phyloP scores from a whole-genome alignment of 2,113 vertebrate species.

The Trematomus loennbergii region DNA sequence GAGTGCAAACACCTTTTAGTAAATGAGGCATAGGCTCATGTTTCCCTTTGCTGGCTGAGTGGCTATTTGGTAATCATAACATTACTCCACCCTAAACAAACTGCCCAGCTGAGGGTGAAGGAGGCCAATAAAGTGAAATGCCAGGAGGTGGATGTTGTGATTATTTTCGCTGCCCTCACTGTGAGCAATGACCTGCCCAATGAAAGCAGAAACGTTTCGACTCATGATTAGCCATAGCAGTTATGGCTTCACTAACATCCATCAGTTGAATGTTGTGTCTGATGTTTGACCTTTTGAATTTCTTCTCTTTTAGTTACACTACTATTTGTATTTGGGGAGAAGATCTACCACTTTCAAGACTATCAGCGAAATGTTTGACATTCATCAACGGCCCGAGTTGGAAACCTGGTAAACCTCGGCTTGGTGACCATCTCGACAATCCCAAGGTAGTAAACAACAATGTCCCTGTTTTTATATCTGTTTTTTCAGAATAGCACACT shows the following conservation, averaged over 20 bases:
- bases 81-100: constrained; percentile 79
- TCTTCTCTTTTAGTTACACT: constrained; percentile 83
- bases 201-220: constrained; percentile 56
- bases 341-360: constrained; percentile 84
- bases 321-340: constrained; percentile 87
- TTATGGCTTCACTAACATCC: constrained; percentile 23
- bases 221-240: constrained; percentile 37
- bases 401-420: constrained; percentile 90
- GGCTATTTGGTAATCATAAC: constrained; percentile 76
- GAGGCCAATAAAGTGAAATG: constrained; percentile 68
- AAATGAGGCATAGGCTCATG: constrained; percentile 61
- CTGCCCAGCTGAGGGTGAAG: constrained; percentile 62
- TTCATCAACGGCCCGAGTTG: constrained; percentile 94
- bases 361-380: constrained; percentile 86
- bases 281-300: constrained; percentile 21
- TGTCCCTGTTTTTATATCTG: background rate
- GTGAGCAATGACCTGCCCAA: constrained; percentile 45
- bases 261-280: constrained; percentile 39
- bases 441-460: constrained; percentile 82
- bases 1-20: constrained; percentile 43
- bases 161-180: constrained; percentile 67
- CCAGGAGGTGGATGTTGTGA: constrained; percentile 60
- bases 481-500: constrained; percentile 21
- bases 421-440: constrained; percentile 87
- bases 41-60: constrained; percentile 60